Percentiles rank a stretch among this genome's conserved stretches.
phyloP scores from a whole-genome alignment of 2,888 invertebrate genomes.

The Philopedon plagiatum region DNA sequence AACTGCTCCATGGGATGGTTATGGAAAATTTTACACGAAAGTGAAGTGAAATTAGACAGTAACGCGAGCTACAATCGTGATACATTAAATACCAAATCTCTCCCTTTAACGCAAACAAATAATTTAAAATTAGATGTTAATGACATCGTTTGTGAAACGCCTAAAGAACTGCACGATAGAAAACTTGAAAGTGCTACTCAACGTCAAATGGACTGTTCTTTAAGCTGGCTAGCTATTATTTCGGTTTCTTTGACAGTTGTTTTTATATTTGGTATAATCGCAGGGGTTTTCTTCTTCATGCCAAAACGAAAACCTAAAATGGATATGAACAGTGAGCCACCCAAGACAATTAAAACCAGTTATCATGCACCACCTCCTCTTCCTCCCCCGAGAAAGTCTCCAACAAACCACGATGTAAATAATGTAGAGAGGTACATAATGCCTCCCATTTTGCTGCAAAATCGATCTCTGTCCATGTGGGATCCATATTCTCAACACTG shows the following conservation, averaged over 20 bases:
- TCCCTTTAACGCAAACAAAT: neutral
- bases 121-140: slow-evolving; percentile 72
- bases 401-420: slow-evolving; percentile 30
- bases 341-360: slow-evolving; percentile 36
- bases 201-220: slow-evolving; percentile 76
- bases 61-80: slow-evolving; percentile 60
- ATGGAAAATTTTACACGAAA: slow-evolving; percentile 77
- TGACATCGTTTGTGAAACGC: slow-evolving; percentile 74
- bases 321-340: slow-evolving; percentile 57
- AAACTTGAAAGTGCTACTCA: slow-evolving; percentile 74
- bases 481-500: slow-evolving; percentile 60
- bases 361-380: slow-evolving; percentile 46
- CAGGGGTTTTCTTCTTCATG: slow-evolving; percentile 63
- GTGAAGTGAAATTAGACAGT: slow-evolving; percentile 56
- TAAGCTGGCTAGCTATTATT: slow-evolving; percentile 75
- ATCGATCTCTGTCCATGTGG: slow-evolving; percentile 64
- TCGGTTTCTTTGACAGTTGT: slow-evolving; percentile 68
- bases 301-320: slow-evolving; percentile 52
- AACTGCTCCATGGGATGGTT: slow-evolving; percentile 91
- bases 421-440: slow-evolving; percentile 62
- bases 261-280: slow-evolving; percentile 61
- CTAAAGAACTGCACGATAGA: slow-evolving; percentile 72
- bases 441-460: slow-evolving; percentile 59
- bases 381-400: slow-evolving; percentile 51
- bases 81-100: neutral